A percentile compares a stretch with the other conserved stretches of the same genome.
Evolutionary conservation across 1,140 invertebrate species (phyloP).

Genomic region (Oppia nitens): DNA sequence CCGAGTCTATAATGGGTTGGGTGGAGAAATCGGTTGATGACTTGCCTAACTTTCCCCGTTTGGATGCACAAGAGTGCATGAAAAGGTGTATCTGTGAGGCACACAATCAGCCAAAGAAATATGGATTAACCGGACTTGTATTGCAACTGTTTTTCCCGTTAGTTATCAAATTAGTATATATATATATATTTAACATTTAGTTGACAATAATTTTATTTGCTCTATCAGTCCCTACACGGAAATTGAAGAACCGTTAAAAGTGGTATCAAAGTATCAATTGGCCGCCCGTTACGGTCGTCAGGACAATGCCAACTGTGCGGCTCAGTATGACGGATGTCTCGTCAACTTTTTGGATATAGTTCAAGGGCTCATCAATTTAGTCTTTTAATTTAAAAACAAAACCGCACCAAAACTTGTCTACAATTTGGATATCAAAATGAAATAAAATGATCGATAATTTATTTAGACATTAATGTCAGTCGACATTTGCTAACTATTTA

Average conservation of each 20-base stretch:
- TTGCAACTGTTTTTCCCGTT: conserved; percentile 27
- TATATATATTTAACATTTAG: neutral
- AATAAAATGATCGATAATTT: too few species aligned
- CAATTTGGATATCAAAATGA: too few species aligned
- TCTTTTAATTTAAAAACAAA: conserved; percentile 18
- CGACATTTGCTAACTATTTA: too few species aligned
- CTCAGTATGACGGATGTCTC: conserved; percentile 25
- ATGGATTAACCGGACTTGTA: conserved; percentile 23
- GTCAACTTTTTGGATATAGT: conserved; percentile 24
- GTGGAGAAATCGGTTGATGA: conserved; percentile 23
- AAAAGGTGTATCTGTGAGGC: conserved; percentile 26
- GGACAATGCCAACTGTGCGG: conserved; percentile 23
- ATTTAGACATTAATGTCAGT: too few species aligned
- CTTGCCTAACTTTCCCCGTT: conserved; percentile 21
- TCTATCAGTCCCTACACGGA: conserved; percentile 21
- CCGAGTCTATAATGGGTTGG: conserved; percentile 21
- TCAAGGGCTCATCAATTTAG: conserved; percentile 20
- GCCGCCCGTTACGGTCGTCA: conserved; percentile 25
- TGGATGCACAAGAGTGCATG: conserved; percentile 26
- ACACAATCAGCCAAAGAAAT: conserved; percentile 25
- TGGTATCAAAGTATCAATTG: conserved; percentile 25
- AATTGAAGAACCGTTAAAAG: conserved; percentile 16
- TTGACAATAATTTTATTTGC: conserved; percentile 1
- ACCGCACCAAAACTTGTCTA: too few species aligned
- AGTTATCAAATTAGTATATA: conserved; percentile 17